These are phyloP conservation scores for Nyleta sp. DNA, from an alignment of 2,888 invertebrate genomes.

Conservation along the genomic window DNA sequence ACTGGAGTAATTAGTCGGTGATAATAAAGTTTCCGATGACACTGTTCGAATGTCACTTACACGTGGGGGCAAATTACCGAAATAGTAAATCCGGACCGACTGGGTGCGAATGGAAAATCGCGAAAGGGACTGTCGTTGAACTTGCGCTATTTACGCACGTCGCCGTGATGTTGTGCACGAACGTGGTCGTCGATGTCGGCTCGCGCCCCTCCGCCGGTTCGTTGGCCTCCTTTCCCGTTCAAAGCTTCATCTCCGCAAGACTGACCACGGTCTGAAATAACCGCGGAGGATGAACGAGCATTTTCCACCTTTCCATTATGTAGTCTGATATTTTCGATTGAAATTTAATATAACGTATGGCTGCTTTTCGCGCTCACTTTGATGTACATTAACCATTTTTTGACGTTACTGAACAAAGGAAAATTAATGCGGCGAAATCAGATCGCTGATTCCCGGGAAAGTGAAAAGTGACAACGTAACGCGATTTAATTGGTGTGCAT, in stretches of 20 bases:
- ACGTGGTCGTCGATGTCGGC: constrained; percentile 20
- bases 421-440: constrained; percentile 18
- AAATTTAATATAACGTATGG: constrained; percentile 54
- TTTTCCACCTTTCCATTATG: constrained; percentile 60
- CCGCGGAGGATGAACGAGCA: constrained; percentile 34
- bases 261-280: constrained; percentile 63
- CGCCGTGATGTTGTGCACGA: constrained; percentile 39
- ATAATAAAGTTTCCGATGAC: constrained; percentile 41
- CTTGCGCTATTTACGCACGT: constrained; percentile 64
- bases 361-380: constrained; percentile 46
- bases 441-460: not conserved
- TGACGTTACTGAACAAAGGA: constrained; percentile 28
- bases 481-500: not conserved
- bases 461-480: not conserved
- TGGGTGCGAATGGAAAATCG: constrained; percentile 18
- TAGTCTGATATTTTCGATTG: constrained; percentile 47
- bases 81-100: constrained; percentile 1
- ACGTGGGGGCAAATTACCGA: constrained; percentile 30
- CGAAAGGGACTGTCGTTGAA: constrained; percentile 58
- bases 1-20: constrained; percentile 20
- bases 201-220: constrained; percentile 43
- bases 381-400: constrained; percentile 45
- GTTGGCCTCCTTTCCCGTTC: constrained; percentile 56
- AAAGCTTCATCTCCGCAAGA: constrained; percentile 63
- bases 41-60: constrained; percentile 19